Percentiles rank a stretch among this genome's conserved stretches.
phyloP scores from a whole-genome alignment of 2,113 vertebrate species.

The Oryzias melastigma region DNA sequence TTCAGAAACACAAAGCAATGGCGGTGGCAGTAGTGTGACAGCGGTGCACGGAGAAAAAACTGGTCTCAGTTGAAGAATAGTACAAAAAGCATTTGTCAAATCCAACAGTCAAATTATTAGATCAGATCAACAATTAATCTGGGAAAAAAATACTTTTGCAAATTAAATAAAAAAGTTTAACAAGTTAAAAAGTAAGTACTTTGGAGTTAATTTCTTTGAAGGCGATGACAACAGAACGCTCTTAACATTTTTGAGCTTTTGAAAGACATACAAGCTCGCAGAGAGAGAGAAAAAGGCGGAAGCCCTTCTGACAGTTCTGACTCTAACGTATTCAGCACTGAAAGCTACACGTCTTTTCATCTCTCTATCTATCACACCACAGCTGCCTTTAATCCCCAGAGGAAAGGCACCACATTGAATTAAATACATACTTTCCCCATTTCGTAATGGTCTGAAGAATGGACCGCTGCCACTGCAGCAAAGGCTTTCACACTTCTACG shows the following conservation, averaged over 20 bases:
- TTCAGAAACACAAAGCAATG: no score
- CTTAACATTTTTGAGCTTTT: neutral
- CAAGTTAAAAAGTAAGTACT: no score
- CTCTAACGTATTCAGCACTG: conserved; percentile 47
- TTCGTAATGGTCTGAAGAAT: conserved; percentile 43
- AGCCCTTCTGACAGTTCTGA: conserved; percentile 12
- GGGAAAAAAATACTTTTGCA: no score
- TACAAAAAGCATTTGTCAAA: no score
- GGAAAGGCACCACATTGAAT: conserved; percentile 45
- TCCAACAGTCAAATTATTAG: no score
- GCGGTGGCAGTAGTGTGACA: no score
- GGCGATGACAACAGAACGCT: neutral
- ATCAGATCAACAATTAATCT: no score
- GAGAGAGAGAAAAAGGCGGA: conserved; percentile 11
- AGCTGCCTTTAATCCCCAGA: conserved; percentile 64
- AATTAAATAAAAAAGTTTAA: no score
- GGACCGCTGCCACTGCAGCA: conserved; percentile 10
- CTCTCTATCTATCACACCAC: conserved; percentile 18
- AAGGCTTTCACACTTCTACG: conserved; percentile 33
- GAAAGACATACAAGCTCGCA: neutral
- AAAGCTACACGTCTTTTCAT: conserved; percentile 53
- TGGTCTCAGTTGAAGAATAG: no score
- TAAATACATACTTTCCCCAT: conserved; percentile 50
- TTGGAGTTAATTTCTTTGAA: no score
- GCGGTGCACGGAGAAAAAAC: no score